Conservation (phyloP, 2,888 invertebrate species). For the Caenorhabditis drosophilae region DNA sequence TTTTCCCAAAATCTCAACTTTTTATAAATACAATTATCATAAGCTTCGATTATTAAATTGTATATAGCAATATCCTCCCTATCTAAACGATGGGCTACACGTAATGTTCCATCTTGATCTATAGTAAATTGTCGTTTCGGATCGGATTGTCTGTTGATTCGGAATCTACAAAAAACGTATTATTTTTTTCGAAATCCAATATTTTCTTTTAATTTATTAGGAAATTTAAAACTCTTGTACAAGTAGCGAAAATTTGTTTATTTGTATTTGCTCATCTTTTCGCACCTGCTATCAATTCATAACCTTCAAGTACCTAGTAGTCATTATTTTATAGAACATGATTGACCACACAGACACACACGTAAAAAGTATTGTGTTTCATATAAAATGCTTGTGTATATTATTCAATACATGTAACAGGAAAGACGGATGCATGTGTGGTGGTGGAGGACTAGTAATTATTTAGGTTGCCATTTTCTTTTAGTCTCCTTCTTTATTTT, state of each 20-base stretch:
- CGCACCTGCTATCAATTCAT: not conserved
- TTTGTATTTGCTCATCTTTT: not conserved
- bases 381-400: no score
- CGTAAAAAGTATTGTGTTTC: no score
- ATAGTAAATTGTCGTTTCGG: slow-evolving; percentile 91
- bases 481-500: no score
- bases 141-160: slow-evolving; percentile 87
- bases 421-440: no score
- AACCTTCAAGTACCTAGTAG: not conserved
- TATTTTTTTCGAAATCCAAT: not conserved
- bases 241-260: not conserved
- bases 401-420: no score
- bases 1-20: not conserved
- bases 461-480: no score
- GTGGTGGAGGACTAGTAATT: no score
- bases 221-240: no score
- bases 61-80: slow-evolving; percentile 92
- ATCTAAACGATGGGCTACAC: slow-evolving; percentile 88
- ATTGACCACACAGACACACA: no score
- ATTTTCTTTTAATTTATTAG: not conserved
- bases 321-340: no score
- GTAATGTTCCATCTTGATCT: slow-evolving; percentile 91
- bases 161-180: slow-evolving; percentile 64
- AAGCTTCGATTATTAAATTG: slow-evolving; percentile 92
- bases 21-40: slow-evolving; percentile 78